These are phyloP conservation scores for Alloplasta piceator DNA, from an alignment of 2,888 invertebrate genomes.

Conservation along the genomic window DNA sequence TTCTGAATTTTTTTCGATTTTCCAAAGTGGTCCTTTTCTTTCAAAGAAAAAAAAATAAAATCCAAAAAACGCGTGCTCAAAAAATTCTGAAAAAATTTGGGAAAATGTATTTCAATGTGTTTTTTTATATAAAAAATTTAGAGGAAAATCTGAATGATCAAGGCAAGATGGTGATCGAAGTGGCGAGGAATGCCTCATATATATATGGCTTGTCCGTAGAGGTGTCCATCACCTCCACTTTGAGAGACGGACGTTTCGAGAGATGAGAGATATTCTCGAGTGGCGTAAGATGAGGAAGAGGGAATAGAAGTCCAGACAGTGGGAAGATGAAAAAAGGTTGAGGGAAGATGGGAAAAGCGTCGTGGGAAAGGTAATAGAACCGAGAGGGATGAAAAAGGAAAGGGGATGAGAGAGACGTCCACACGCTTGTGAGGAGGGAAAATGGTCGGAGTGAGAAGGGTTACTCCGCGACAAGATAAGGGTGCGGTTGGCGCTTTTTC, in stretches of 20 bases:
- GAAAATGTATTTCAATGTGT: too few species aligned
- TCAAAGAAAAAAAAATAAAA: too few species aligned
- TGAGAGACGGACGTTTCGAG: slow-evolving; percentile 53
- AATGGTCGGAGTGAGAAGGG: slow-evolving; percentile 67
- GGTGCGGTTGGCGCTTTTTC: slow-evolving; percentile 69
- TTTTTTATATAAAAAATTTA: too few species aligned
- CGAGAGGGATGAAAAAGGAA: slow-evolving; percentile 61
- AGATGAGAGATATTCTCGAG: slow-evolving; percentile 41
- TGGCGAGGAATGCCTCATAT: too few species aligned
- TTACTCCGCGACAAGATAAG: slow-evolving; percentile 78
- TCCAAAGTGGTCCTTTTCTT: too few species aligned
- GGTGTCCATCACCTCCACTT: too few species aligned
- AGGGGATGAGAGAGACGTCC: slow-evolving; percentile 27
- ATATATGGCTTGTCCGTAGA: too few species aligned
- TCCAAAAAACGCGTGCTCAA: too few species aligned
- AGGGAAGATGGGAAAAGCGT: slow-evolving; percentile 65
- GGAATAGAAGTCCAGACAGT: slow-evolving; percentile 57
- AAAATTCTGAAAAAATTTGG: too few species aligned
- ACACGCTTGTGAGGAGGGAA: slow-evolving; percentile 43
- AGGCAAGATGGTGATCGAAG: too few species aligned
- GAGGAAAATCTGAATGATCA: too few species aligned
- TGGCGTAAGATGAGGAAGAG: slow-evolving; percentile 48
- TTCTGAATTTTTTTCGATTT: too few species aligned
- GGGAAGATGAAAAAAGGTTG: slow-evolving; percentile 67
- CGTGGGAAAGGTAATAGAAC: slow-evolving; percentile 77